Evolutionary conservation across 2,888 invertebrate genomes (phyloP), one percentile per base, ranked within the genome.

Genomic region (Drosophila limbata): DNA sequence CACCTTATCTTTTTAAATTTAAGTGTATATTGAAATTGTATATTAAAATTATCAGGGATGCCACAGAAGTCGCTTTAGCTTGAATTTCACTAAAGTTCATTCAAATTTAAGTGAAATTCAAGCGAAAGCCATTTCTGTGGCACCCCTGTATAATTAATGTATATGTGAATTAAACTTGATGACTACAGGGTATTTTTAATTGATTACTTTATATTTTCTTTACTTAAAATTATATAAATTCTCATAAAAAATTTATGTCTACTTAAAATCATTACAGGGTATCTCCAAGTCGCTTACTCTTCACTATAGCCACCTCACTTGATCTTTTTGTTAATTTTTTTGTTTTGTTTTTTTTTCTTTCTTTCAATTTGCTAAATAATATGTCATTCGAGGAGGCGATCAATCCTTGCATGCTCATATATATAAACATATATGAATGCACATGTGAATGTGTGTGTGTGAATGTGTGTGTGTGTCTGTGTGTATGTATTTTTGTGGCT

Each of bases 311-410:
- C 10, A 11, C 11, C 37, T 33, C 28, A 21, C 45, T 55, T 53
- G 47, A 40, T 35, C 33, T 25, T 52, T 57, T 48, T 59, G 6
- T 28, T 28, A 8, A 6, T 25, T 5, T 25, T 61, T 51, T 47
- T 40, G 28, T 67, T 53, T 55, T 56, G 55, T 73, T 73, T 77
- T 77, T 37, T 2, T n/a, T 37, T 83, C 76, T 77, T 77, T 37
- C n/a, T 37, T 37, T 83, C 76, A 84, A 81, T 85, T 84, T 80
- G 86, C 86, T 74, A 85, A 88, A 86, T 80, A 81, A 85, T 88
- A 88, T 85, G 88, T 85, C 85, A 85, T 86, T 80, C 82, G 85
- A 73, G 73, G 73, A 73, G 85, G 62, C 78, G 79, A 88, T 88
- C 88, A 85, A 85, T 85, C 85, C 85, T 85, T 66, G 52, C 69